Evolutionary conservation across 2,888 invertebrate species (phyloP).

Genomic region (Agrochola lychnidis): DNA sequence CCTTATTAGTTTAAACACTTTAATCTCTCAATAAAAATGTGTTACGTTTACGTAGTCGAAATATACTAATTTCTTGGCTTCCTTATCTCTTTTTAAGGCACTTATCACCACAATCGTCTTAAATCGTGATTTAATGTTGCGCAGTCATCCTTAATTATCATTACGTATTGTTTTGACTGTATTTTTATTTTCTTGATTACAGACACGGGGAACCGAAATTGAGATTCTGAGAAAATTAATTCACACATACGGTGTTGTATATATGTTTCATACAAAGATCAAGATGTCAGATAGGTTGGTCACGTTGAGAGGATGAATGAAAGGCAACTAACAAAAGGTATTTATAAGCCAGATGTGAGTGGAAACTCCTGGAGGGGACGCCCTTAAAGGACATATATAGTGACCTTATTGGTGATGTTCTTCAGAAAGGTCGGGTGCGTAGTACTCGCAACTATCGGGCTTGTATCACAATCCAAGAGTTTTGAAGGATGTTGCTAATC

Average conservation of each 20-base stretch:
- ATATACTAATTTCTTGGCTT: constrained; percentile 14
- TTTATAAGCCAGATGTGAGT: too few relatives aligned
- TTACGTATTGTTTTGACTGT: constrained; percentile 14
- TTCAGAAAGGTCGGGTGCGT: too few relatives aligned
- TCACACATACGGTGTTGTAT: neutral
- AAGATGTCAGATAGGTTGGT: too few relatives aligned
- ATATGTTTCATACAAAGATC: neutral
- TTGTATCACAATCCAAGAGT: too few relatives aligned
- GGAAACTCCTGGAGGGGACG: too few relatives aligned
- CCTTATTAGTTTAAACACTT: neutral
- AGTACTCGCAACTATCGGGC: too few relatives aligned
- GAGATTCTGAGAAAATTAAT: neutral
- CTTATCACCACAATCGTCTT: constrained; percentile 1
- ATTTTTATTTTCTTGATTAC: neutral
- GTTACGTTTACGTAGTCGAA: neutral
- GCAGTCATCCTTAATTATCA: constrained; percentile 17
- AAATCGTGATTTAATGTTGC: constrained; percentile 14
- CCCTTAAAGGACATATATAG: too few relatives aligned
- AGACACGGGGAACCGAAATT: too few relatives aligned
- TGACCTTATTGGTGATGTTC: too few relatives aligned
- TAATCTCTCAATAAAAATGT: neutral
- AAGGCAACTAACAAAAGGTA: too few relatives aligned
- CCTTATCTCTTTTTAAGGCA: constrained; percentile 9
- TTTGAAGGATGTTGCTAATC: too few relatives aligned
- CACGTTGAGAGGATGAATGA: too few relatives aligned